Evolutionary conservation across 2,888 invertebrate species (phyloP), one percentile per base, ranked within the genome.

Genomic region (Drosophila rellima): DNA sequence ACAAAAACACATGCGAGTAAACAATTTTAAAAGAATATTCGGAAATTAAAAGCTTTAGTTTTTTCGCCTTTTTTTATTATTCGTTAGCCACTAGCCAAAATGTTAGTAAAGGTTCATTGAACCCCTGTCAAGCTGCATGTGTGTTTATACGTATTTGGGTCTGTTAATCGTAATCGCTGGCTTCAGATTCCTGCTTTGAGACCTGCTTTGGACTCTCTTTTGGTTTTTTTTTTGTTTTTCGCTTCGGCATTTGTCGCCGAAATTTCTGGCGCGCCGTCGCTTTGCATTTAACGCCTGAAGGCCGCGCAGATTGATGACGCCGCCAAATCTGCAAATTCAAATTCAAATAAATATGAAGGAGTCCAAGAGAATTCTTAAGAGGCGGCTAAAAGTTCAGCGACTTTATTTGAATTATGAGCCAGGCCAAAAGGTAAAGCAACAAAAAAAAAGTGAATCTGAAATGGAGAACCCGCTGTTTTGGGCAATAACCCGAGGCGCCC

Each of bases 381-480:
- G 73, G 66, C 57, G 65, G 72, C 70, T 64, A 66, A 78, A 74
- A 81, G 70, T 81, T 84, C 68, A 63, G 72, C 85, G 82, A 80
- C 87, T 80, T 69, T 51, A 60, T 35, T 68, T 87, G 74, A 85
- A 72, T 90, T 88, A 89, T 90, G 87, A 61, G 55, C 56, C 56
- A 39, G 18, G 39, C 69, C 50, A 60, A 31, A 61, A 35, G 40
- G 35, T 44, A 54, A 54, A 70, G 74, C 79, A 85, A 80, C 6
- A 26, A n/a, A 60, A 55, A 78, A 89, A 89, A 90, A 90, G 90
- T 91, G 89, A 90, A 91, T 88, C 90, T 91, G 80, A 81, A 89
- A 84, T 70, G 55, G 76, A 89, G 78, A 77, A 71, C 70, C 75
- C 47, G 76, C 52, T 74, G 78, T 81, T 76, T 73, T 71, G 45